Conservation (phyloP, 2,113 vertebrate genomes). For the Semnopithecus entellus region DNA sequence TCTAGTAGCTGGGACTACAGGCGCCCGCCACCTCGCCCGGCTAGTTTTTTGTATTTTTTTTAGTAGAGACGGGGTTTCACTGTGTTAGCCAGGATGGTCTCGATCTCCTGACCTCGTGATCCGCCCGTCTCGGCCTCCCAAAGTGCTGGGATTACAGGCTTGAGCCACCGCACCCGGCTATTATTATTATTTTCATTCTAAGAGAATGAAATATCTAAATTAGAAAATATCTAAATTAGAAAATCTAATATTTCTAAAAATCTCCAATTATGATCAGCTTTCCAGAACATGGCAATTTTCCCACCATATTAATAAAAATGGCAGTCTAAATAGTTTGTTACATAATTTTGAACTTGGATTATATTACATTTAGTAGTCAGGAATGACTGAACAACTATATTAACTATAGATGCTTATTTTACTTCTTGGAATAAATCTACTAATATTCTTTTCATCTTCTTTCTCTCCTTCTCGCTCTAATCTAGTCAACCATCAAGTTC, state of each 20-base stretch:
- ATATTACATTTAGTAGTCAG: not conserved
- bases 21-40: too few relatives aligned
- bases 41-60: too few relatives aligned
- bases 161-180: too few relatives aligned
- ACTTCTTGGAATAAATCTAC: not conserved
- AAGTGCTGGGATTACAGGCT: too few relatives aligned
- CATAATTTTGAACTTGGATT: not conserved
- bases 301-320: not conserved
- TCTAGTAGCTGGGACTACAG: too few relatives aligned
- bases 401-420: not conserved
- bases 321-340: not conserved
- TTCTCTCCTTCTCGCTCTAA: not conserved
- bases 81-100: too few relatives aligned
- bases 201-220: too few relatives aligned
- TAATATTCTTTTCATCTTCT: not conserved
- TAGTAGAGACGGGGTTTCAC: too few relatives aligned
- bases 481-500: not conserved
- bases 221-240: too few relatives aligned
- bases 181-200: not conserved
- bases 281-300: not conserved
- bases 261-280: not conserved
- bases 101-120: too few relatives aligned
- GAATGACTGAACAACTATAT: not conserved
- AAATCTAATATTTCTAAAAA: constrained; percentile 29
- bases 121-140: too few relatives aligned